Base-by-base conservation (phyloP, 2,797 vertebrate genomes). In the Xenentodon cancila region DNA sequence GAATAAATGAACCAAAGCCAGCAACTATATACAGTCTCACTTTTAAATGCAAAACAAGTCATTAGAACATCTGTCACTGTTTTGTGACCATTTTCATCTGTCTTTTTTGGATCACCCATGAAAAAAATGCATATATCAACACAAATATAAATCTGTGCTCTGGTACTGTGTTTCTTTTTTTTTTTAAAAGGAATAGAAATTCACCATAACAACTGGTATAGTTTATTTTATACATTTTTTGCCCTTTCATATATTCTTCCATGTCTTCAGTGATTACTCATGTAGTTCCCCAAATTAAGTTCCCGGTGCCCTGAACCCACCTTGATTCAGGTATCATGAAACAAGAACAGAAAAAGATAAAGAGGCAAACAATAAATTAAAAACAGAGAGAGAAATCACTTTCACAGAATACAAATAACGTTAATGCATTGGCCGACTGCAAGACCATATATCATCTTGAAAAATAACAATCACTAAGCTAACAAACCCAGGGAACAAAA, bases 291-390 rank as follows among this genome's bases (percentile, higher is more conserved):
- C 50, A 58, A 75, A 74, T 84, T 84, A 73, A 66, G 66, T 63
- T 76, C 57, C 62, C 49, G 17, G 44, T 59, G 62, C 50, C 62
- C 71, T 43, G 53, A 54, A 84, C 62, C 16, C 40, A 64, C 27
- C 68, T 81, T 78, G 55, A 84, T 85, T 84, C 71, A 86, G 85
- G 71, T 71, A 58, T 63, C 63, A 76, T 69, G 43, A 84, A 89
- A 83, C 47, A 64, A 53, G 46, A 42, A 25, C 51, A 81, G 64
- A 59, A 68, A 79, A 64, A 74, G 62, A 74, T 56, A 20, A 42
- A 65, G 55, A 69, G 34, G 47, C 67, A 69, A 30, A 62, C 63
- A 76, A 77, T 71, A 54, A 64, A 79, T 77, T 43, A 70, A 81
- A 12, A 73, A 47, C 20, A 51, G 4, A 55, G 11, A 13, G 27